phyloP scores from a whole-genome alignment of 2,888 invertebrate genomes.

The Augochlorella aurata region DNA sequence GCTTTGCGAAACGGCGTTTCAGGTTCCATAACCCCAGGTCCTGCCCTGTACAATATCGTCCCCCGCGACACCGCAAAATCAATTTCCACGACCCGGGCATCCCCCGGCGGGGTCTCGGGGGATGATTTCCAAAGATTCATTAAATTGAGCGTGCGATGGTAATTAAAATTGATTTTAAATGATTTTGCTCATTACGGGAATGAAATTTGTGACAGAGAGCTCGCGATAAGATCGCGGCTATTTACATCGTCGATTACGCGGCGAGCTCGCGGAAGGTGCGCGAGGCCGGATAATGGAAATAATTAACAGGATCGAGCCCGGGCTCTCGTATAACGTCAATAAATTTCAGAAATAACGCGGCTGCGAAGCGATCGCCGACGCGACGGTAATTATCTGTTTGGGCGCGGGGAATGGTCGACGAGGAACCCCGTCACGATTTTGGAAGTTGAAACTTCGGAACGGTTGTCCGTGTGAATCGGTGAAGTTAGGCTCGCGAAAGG shows the following conservation, averaged over 20 bases:
- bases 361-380: not conserved
- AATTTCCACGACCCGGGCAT: not conserved
- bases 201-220: conserved; percentile 12
- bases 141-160: not conserved
- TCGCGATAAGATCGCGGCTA: conserved; percentile 20
- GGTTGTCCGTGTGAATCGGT: no score
- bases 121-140: conserved; percentile 7
- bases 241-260: conserved; percentile 24
- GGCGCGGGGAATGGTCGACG: not conserved
- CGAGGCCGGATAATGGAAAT: conserved; percentile 14
- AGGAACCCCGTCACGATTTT: no score
- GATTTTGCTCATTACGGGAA: not conserved
- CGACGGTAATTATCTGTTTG: not conserved
- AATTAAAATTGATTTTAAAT: conserved; percentile 7
- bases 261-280: not conserved
- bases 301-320: conserved; percentile 36
- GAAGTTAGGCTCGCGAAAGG: not conserved
- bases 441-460: not conserved
- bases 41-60: not conserved
- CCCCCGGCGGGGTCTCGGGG: not conserved
- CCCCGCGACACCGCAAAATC: not conserved
- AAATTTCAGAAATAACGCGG: conserved; percentile 23
- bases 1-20: not conserved
- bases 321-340: conserved; percentile 21
- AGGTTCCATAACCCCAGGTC: not conserved